A percentile compares a stretch with the other conserved stretches of the same genome.
These are phyloP conservation scores for Tychaedon coryphoeus DNA, from an alignment of 2,113 vertebrate species.

Conservation along the genomic window DNA sequence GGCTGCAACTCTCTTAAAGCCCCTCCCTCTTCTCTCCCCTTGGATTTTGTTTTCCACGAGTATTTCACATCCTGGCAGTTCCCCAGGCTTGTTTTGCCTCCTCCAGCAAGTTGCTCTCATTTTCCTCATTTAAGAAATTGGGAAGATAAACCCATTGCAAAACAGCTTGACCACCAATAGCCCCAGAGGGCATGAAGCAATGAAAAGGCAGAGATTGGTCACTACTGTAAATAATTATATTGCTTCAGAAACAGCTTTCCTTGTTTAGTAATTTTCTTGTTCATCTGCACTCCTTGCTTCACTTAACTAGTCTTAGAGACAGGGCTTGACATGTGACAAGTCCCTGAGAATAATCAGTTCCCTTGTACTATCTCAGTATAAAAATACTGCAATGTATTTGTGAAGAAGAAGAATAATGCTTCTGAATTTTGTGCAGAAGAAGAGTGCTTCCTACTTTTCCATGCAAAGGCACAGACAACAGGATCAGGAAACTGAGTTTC, in stretches of 20 bases:
- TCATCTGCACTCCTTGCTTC: neutral
- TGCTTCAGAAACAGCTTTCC: neutral
- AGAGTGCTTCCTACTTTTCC: neutral
- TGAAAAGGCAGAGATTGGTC: neutral
- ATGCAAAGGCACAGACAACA: fast-evolving
- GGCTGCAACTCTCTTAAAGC: neutral
- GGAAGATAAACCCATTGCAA: conserved; percentile 18
- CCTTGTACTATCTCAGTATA: neutral
- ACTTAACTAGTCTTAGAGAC: neutral
- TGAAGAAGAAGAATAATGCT: neutral
- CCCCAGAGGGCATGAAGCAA: neutral
- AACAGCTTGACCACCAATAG: neutral
- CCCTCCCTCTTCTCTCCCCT: neutral
- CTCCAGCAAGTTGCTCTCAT: neutral
- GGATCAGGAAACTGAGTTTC: neutral
- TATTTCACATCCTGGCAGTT: neutral
- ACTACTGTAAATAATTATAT: neutral
- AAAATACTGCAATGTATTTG: neutral
- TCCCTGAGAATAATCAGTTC: neutral
- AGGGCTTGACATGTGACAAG: neutral
- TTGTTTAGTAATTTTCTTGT: neutral
- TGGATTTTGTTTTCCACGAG: neutral
- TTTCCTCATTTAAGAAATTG: neutral
- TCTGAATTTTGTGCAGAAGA: neutral
- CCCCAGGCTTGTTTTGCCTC: neutral